Percentiles rank a stretch among this genome's conserved stretches.
phyloP scores from a whole-genome alignment of 2,113 vertebrate genomes.

The Mus pahari region DNA sequence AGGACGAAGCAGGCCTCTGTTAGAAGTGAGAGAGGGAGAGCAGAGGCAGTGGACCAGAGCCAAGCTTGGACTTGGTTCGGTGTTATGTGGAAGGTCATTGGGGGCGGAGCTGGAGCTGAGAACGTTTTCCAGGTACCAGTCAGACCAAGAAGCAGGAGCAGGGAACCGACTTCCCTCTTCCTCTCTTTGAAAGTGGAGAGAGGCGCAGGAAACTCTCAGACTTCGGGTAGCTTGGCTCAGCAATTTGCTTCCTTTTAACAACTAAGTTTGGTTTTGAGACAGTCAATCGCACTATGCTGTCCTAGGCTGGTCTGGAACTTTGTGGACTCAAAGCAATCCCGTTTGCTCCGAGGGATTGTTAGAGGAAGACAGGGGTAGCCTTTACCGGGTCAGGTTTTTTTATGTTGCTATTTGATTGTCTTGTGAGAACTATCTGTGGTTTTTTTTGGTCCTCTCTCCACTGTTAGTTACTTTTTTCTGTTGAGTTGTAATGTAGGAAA shows the following conservation, averaged over 20 bases:
- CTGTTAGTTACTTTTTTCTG: no score
- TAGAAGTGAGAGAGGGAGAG: neutral
- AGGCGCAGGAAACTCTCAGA: neutral
- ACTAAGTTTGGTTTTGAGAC: neutral
- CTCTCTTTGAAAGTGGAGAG: neutral
- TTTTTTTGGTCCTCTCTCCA: no score
- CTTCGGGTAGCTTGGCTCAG: neutral
- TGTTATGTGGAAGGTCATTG: neutral
- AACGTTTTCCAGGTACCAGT: neutral
- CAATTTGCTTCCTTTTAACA: neutral
- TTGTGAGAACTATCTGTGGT: no score
- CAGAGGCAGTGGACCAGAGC: neutral
- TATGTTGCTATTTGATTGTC: no score
- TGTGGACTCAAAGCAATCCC: neutral
- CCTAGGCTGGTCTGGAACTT: neutral
- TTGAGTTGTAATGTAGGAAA: no score
- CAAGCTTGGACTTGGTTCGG: neutral
- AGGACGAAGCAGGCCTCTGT: no score
- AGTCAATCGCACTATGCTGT: neutral
- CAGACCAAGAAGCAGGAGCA: neutral
- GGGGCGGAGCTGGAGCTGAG: fast-evolving
- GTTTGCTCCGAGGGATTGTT: neutral
- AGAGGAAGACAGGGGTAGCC: neutral
- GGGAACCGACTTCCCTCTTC: neutral
- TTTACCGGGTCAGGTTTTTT: no score